Base-by-base conservation (phyloP, 2,113 vertebrate genomes). In the Parus major region DNA sequence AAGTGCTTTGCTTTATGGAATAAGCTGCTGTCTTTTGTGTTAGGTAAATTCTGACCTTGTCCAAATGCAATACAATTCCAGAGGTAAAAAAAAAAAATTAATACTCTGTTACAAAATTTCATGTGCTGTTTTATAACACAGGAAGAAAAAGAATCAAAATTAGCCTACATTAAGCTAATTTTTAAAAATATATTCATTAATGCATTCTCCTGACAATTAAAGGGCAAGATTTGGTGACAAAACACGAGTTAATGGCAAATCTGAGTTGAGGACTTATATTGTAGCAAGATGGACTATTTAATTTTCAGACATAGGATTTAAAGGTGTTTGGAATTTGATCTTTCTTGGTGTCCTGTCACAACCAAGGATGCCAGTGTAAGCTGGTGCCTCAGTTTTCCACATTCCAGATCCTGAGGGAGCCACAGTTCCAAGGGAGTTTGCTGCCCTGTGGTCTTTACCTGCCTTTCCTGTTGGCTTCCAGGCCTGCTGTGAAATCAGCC, bases 401-500 rank as follows among this genome's bases (percentile, higher is more conserved):
- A 1, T 72, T 21, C 12, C 39, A 71, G 3, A 21, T 27, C 23
- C 39, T 10, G 49, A 46, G 66, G 70, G 44, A 65, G 23, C 22
- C 12, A 0, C 15, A 8, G 11, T 2, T 19, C 2, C 1, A 1
- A 16, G 52, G 19, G 55, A 2, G 18, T 76, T 25, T 52, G 42
- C 53, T 77, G 31, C 16, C 8, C 9, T 0, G 0, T 57, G 27
- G 1, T n/a, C 33, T 27, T 94, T 5, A 94, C 41, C 64, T 88
- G 44, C 27, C 57, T 17, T 23, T 56, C 35, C 57, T 60, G 7
- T 69, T 36, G 9, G 7, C 41, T 44, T 35, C 6, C 60, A 99
- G 99, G 77, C 97, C 98, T 1, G 35, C 95, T 23, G 92, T 95
- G 64, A 95, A 96, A 16, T 72, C 98, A 0, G 69, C 94, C 29